Percentiles rank a stretch among this genome's conserved stretches.
Evolutionary conservation across 1,140 invertebrate genomes (phyloP).

Genomic region (Penaeus vannamei): DNA sequence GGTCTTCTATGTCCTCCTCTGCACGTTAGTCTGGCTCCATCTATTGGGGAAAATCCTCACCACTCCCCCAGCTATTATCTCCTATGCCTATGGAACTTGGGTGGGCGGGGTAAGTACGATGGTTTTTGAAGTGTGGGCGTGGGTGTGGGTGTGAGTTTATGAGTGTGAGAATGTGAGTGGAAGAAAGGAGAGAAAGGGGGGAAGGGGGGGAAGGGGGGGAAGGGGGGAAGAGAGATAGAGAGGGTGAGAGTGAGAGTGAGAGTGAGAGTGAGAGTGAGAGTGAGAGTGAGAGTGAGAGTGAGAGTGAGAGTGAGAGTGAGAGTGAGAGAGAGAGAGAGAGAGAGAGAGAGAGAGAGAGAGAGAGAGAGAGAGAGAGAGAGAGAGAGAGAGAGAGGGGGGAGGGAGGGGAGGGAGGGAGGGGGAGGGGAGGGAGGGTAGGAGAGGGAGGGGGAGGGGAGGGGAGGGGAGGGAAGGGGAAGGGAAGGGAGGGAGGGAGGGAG

Average conservation of each 20-base stretch:
- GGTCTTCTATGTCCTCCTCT: conserved; percentile 48
- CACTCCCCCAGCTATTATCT: conserved; percentile 29
- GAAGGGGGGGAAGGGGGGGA: background rate
- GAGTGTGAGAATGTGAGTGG: background rate
- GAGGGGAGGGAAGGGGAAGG: no score
- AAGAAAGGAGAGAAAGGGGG: background rate
- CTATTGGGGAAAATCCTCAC: conserved; percentile 48
- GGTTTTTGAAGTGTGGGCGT: background rate
- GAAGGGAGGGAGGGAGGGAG: no score
- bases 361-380: no score
- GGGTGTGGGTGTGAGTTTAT: background rate
- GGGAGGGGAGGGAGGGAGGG: no score
- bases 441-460: no score
- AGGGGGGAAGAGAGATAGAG: background rate
- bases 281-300: no score
- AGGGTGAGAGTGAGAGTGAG: background rate
- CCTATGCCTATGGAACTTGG: conserved; percentile 23
- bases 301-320: no score
- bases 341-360: no score
- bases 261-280: background rate
- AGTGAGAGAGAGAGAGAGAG: no score
- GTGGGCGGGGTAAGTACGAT: conserved; percentile 48
- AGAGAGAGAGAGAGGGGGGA: no score
- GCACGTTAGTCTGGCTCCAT: conserved; percentile 50
- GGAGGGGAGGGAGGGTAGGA: no score